Conservation (phyloP, 2,888 invertebrate genomes). For the Lithophane semibrunnea region DNA sequence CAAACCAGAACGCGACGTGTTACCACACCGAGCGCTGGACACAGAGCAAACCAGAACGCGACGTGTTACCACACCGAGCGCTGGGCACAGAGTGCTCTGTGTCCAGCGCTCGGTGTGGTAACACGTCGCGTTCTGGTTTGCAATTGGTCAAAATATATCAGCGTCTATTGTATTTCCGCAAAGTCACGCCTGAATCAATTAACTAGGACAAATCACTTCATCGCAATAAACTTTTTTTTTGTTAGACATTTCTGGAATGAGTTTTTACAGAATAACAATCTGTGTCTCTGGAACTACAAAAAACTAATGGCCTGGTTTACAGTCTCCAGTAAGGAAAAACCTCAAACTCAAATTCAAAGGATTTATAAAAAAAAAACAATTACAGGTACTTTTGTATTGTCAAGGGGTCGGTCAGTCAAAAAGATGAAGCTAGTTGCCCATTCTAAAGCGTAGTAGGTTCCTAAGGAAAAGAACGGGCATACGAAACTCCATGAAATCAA, state of each 20-base stretch:
- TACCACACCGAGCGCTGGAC: too few species aligned
- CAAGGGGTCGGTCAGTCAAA: neutral
- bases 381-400: neutral
- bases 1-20: too few species aligned
- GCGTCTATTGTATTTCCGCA: too few species aligned
- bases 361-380: neutral
- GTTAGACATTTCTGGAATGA: neutral
- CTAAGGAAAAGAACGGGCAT: too few species aligned
- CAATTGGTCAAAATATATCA: too few species aligned
- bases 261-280: neutral
- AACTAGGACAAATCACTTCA: neutral
- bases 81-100: too few species aligned
- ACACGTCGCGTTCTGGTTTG: too few species aligned
- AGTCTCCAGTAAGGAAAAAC: neutral
- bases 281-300: neutral
- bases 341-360: too few species aligned
- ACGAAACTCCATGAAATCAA: neutral
- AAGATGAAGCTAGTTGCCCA: neutral
- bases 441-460: neutral
- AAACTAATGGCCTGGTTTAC: neutral
- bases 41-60: too few species aligned
- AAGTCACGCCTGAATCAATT: too few species aligned
- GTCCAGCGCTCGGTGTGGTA: too few species aligned
- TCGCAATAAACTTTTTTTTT: neutral
- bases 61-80: too few species aligned